Evolutionary conservation across 2,888 invertebrate species (phyloP), one percentile per base, ranked within the genome.

Genomic region (Augiades crinisus): DNA sequence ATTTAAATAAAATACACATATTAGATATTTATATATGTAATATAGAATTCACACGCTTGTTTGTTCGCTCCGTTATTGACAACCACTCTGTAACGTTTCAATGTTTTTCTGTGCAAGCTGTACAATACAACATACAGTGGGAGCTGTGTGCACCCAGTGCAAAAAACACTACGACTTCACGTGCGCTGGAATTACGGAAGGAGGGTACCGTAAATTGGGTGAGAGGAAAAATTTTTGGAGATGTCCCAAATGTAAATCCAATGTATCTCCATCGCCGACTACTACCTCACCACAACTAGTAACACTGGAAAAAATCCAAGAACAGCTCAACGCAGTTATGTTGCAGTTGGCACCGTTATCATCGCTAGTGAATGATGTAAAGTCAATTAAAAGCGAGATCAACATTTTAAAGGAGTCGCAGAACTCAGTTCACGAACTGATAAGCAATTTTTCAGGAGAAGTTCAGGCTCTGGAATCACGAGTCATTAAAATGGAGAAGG

Each of bases 91-190:
- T n/a, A n/a, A n/a, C n/a, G n/a, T n/a, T n/a, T n/a, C n/a, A n/a
- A n/a, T n/a, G n/a, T n/a, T n/a, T n/a, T n/a, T n/a, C n/a, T 61
- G 61, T 33, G 55, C 54, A 2, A 55, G 56, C 30, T 61, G 61
- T 22, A 40, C 38, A 13, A 6, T 30, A 8, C 10, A 56, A 34
- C 40, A 53, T 17, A 43, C 52, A 5, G 60, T 60, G 1, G 57
- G 60, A 5, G 40, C 49, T 8, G 4, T 33, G 19, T 49, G 49
- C n/a, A 41, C 41, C 31, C 2, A 17, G 2, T 43, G 43, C 16
- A 43, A 43, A 16, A 5, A 31, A 4, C 16, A 31, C n/a, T 31
- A 19, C 12, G 43, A 43, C 8, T 43, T 10, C 8, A 10, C n/a
- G 5, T 43, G 43, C 8, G 31, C 49, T 27, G 27, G 27, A 4